A percentile compares a stretch with the other conserved stretches of the same genome.
These are phyloP conservation scores for Planococcus citri DNA, from an alignment of 1,140 invertebrate genomes.

Conservation along the genomic window DNA sequence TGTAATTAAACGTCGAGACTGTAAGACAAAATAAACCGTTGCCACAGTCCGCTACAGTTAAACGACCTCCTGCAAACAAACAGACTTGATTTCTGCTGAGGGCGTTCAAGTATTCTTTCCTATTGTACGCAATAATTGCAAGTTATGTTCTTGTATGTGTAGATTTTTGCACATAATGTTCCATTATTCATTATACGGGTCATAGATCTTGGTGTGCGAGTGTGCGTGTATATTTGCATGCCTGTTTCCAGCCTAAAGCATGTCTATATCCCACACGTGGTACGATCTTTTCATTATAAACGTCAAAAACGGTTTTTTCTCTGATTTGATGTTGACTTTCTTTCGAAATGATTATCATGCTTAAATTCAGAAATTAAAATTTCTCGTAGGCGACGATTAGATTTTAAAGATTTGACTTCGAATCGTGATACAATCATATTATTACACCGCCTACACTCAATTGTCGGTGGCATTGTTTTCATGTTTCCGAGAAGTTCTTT, in stretches of 20 bases:
- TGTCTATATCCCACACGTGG: neutral
- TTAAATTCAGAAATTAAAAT: too few relatives aligned
- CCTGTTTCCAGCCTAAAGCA: neutral
- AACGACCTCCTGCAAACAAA: neutral
- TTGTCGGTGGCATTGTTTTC: too few relatives aligned
- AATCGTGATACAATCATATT: too few relatives aligned
- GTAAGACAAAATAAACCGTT: neutral
- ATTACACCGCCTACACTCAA: too few relatives aligned
- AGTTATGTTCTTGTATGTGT: neutral
- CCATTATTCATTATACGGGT: neutral
- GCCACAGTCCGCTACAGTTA: neutral
- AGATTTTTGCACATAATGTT: conserved; percentile 4
- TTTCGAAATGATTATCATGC: too few relatives aligned
- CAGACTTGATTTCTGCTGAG: neutral
- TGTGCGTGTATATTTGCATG: too few relatives aligned
- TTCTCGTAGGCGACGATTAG: too few relatives aligned
- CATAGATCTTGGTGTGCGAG: neutral
- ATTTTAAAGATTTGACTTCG: too few relatives aligned
- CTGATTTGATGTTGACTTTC: too few relatives aligned
- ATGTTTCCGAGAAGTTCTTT: too few relatives aligned
- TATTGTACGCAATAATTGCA: neutral
- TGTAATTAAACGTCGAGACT: neutral
- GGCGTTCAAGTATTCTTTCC: neutral
- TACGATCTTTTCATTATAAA: neutral
- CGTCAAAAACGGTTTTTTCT: neutral